phyloP scores from a whole-genome alignment of 2,797 vertebrate genomes.

The Hemibagrus guttatus region DNA sequence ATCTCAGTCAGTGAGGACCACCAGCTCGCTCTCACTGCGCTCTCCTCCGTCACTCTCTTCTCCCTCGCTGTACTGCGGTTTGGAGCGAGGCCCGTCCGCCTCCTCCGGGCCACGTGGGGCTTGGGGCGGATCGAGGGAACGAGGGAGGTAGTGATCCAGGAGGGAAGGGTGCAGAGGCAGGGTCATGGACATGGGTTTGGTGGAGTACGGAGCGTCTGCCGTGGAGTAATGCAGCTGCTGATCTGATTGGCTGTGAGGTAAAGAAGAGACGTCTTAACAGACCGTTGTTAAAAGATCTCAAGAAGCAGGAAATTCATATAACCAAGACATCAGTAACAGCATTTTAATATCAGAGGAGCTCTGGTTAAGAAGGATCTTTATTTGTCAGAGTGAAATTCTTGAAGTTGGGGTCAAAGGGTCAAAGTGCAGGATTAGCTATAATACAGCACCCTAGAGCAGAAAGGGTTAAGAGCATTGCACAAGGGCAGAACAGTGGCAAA shows the following conservation, averaged over 20 bases:
- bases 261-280: conserved; percentile 19
- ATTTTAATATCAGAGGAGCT: neutral
- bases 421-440: too few species aligned
- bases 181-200: conserved; percentile 72
- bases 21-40: conserved; percentile 90
- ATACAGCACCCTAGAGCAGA: too few species aligned
- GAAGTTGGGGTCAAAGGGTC: too few species aligned
- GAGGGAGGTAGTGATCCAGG: conserved; percentile 87
- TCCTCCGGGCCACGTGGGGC: conserved; percentile 62
- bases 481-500: too few species aligned
- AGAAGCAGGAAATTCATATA: neutral
- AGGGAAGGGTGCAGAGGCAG: conserved; percentile 81
- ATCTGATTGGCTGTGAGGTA: conserved; percentile 73
- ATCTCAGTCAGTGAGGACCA: conserved; percentile 91
- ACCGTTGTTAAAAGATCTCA: neutral
- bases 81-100: conserved; percentile 58
- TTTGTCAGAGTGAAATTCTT: too few species aligned
- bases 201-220: conserved; percentile 68
- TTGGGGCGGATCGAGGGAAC: conserved; percentile 72
- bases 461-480: too few species aligned
- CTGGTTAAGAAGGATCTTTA: too few species aligned
- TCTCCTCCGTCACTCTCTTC: conserved; percentile 89
- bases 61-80: conserved; percentile 87
- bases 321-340: neutral
- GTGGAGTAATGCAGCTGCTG: conserved; percentile 75